Percentiles rank a stretch among this genome's conserved stretches.
These are phyloP conservation scores for Drosophila serrata DNA, from an alignment of 1,140 invertebrate species.

Conservation along the genomic window DNA sequence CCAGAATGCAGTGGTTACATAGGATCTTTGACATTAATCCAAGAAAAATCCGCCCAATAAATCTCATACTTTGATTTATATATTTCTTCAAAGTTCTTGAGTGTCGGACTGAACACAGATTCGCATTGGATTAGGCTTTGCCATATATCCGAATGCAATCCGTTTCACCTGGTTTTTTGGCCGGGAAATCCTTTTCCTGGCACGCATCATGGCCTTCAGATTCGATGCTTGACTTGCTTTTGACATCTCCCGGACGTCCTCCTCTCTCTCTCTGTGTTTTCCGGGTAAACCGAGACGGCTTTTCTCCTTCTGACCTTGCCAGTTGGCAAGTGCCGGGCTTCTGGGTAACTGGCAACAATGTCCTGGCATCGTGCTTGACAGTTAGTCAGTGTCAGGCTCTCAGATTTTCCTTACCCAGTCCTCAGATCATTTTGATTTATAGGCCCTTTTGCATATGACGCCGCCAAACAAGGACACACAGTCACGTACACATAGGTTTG, in stretches of 20 bases:
- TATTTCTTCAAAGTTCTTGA: background rate
- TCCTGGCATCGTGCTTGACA: constrained; percentile 49
- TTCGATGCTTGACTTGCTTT: constrained; percentile 10
- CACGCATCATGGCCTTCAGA: constrained; percentile 19
- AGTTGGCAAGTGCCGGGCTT: constrained; percentile 26
- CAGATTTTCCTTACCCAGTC: constrained; percentile 19
- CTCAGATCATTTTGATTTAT: constrained; percentile 60
- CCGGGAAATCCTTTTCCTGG: background rate
- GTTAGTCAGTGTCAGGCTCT: constrained; percentile 70
- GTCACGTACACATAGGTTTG: constrained; percentile 23
- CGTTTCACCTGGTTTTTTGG: constrained; percentile 1
- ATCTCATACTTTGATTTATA: too few species aligned
- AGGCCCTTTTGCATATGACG: constrained; percentile 64
- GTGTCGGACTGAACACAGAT: background rate
- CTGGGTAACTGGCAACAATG: constrained; percentile 31
- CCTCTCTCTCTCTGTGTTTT: background rate
- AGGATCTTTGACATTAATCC: background rate
- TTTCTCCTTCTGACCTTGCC: constrained; percentile 31
- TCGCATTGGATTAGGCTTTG: background rate
- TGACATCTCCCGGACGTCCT: background rate
- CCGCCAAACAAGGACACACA: constrained; percentile 25
- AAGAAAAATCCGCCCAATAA: background rate
- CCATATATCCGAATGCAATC: background rate
- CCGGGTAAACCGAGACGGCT: constrained; percentile 1
- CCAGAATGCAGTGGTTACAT: background rate